Base-by-base conservation (phyloP, 2,113 vertebrate genomes). In the Psilopogon haemacephalus region DNA sequence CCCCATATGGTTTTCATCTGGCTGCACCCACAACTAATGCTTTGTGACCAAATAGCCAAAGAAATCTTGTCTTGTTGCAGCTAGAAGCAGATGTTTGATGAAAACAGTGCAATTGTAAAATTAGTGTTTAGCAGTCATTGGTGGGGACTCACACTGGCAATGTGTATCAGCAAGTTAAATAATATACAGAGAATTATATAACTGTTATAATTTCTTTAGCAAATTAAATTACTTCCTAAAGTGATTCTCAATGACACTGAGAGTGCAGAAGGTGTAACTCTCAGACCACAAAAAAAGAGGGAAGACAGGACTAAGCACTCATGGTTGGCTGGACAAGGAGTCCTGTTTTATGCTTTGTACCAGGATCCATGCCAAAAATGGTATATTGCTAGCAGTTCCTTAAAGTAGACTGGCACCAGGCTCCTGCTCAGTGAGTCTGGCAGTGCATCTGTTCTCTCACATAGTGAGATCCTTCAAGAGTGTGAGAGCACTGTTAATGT, bases 1-100 rank as follows among this genome's bases (percentile, higher is more conserved):
- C 40, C 42, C 56, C 87, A 83, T 83, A 33, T 93, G 94, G 78
- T 71, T 94, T 95, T 94, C 81, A 85, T 94, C 56, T 63, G 50
- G 12, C 58, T 82, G 40, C 14, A 33, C 33, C 67, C 11, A 9
- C 63, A 69, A 44, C 81, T 83, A 78, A 27, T 27, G 50, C 59
- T 50, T 33, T 3, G 0, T 64, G 71, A 55, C 33, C 2, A 1
- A 59, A 70, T n/a, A 35, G 37, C 67, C n/a, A 20, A 64, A 59
- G 52, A 44, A 83, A 94, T 63, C 55, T 50, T 74, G 8, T 46
- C 16, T 42, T 5, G 27, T 71, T 82, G 71, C 70, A 75, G 69
- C 28, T 35, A 67, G 80, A 52, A 37, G 58, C 91, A 94, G 84
- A 92, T 92, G 74, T 83, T 87, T 80, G 81, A 73, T 77, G 42